Percentiles rank a stretch among this genome's conserved stretches.
Evolutionary conservation across 2,113 vertebrate genomes (phyloP).

Genomic region (Chaetodon trifascialis): DNA sequence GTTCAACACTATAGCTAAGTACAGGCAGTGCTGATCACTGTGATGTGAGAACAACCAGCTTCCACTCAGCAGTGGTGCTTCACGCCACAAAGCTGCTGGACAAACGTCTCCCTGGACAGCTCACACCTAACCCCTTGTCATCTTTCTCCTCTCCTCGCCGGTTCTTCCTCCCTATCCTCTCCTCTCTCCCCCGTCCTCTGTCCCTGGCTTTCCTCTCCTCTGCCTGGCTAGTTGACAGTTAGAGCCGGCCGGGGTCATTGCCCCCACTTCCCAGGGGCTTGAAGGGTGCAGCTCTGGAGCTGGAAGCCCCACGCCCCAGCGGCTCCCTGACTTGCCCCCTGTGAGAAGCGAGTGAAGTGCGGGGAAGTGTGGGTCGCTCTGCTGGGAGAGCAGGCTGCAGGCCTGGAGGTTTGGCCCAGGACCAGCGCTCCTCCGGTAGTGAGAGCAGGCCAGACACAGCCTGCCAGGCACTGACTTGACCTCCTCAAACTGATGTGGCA

Average conservation of each 20-base stretch:
- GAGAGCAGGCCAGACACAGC: conserved; percentile 78
- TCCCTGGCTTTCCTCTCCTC: conserved; percentile 59
- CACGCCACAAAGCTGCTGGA: conserved; percentile 65
- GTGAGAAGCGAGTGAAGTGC: conserved; percentile 70
- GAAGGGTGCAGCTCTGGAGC: conserved; percentile 61
- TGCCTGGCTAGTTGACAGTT: conserved; percentile 78
- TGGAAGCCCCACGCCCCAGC: conserved; percentile 75
- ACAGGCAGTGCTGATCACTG: conserved; percentile 29
- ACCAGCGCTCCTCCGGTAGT: conserved; percentile 51
- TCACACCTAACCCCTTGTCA: conserved; percentile 78
- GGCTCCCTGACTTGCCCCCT: conserved; percentile 79
- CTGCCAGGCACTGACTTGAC: conserved; percentile 73
- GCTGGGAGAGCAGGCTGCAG: conserved; percentile 59
- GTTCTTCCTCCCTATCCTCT: conserved; percentile 36
- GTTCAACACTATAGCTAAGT: neutral
- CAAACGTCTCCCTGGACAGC: conserved; percentile 74
- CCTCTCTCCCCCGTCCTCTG: conserved; percentile 53
- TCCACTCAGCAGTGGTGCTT: conserved; percentile 50
- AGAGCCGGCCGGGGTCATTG: conserved; percentile 63
- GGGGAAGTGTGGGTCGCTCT: conserved; percentile 50
- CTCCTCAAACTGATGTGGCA: conserved; percentile 81
- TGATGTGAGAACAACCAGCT: conserved; percentile 46
- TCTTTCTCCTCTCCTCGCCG: conserved; percentile 41
- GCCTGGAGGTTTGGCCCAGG: conserved; percentile 65
- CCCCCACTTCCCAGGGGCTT: conserved; percentile 62